Conservation (phyloP, 2,797 vertebrate species). For the Linurgus olivaceus region DNA sequence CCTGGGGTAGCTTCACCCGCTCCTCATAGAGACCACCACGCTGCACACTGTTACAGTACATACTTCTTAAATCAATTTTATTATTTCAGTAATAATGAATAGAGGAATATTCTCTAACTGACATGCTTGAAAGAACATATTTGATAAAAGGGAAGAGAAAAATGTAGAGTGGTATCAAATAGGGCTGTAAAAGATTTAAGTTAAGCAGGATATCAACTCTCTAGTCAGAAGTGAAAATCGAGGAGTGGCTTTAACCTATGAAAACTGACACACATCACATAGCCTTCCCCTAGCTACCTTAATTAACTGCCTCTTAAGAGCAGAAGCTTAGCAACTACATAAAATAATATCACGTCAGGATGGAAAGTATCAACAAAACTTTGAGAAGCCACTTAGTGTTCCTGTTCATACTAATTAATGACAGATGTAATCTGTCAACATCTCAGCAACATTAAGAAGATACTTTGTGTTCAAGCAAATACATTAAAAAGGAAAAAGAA, state of each 20-base stretch:
- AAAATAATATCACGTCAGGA: background rate
- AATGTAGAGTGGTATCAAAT: background rate
- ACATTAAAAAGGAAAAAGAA: background rate
- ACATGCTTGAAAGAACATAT: background rate
- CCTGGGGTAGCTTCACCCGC: background rate
- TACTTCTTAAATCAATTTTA: background rate
- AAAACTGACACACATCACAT: background rate
- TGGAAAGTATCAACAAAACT: background rate
- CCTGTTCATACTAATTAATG: background rate
- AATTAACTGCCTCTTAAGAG: background rate
- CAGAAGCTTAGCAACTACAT: background rate
- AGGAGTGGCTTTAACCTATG: background rate
- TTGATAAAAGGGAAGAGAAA: background rate
- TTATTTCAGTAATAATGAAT: background rate
- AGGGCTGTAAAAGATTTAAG: background rate
- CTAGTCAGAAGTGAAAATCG: background rate
- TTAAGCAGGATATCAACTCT: background rate
- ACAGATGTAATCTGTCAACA: background rate
- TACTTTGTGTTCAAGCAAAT: background rate
- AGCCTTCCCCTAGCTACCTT: background rate
- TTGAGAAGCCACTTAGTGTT: background rate
- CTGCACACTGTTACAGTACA: rapidly evolving
- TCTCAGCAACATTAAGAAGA: background rate
- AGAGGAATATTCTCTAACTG: background rate
- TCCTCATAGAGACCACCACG: background rate